These are phyloP conservation scores for Amphiprion ocellaris DNA, from an alignment of 2,113 vertebrate genomes.

Conservation along the genomic window DNA sequence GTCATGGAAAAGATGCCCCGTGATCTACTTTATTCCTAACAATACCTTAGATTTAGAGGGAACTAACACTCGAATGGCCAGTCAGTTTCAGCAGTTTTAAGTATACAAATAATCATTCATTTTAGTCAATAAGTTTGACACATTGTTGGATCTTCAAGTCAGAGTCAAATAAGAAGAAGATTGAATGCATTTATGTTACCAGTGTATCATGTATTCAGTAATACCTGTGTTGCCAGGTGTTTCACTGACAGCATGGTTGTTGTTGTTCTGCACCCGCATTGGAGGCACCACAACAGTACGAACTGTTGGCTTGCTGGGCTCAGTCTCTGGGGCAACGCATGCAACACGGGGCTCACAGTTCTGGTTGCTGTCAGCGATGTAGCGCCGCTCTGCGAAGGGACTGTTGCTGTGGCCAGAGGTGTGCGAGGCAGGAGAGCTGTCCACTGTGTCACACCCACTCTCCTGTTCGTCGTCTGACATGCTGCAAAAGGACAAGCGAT, in stretches of 20 bases:
- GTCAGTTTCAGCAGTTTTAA: not conserved
- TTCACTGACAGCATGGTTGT: conserved; percentile 82
- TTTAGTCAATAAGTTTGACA: not conserved
- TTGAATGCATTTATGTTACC: not conserved
- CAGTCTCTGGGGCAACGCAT: conserved; percentile 78
- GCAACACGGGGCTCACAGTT: conserved; percentile 84
- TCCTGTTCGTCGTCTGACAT: conserved; percentile 98
- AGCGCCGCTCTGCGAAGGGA: conserved; percentile 89
- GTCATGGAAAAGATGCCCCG: not conserved
- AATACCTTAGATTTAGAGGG: not conserved
- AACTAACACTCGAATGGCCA: not conserved
- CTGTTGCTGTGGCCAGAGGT: conserved; percentile 89
- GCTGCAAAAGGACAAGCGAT: conserved; percentile 74
- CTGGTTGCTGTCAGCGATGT: conserved; percentile 88
- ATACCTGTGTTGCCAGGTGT: conserved; percentile 88
- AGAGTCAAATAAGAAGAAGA: not conserved
- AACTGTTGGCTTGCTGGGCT: conserved; percentile 88
- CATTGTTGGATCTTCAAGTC: not conserved
- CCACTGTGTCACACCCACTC: conserved; percentile 94
- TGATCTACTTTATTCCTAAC: not conserved
- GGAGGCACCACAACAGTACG: conserved; percentile 94
- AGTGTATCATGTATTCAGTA: not conserved
- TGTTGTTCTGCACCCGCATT: conserved; percentile 89
- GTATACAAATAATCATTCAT: not conserved
- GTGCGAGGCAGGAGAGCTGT: conserved; percentile 92